Conservation (phyloP, 2,888 invertebrate genomes). For the Oxyscelio sp. region DNA sequence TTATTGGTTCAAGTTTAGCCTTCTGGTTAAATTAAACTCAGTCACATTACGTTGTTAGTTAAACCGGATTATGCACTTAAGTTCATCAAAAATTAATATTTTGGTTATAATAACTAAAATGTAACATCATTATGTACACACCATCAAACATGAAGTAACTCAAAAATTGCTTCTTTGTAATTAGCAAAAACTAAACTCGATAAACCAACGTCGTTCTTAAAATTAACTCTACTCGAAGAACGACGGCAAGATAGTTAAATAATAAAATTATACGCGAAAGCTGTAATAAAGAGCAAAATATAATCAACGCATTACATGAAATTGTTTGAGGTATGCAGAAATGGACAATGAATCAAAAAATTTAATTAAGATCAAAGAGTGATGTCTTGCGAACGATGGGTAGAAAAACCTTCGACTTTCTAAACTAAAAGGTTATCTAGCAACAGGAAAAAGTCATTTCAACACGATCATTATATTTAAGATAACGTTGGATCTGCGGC, state of each 20-base stretch:
- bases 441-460: constrained; percentile 37
- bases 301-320: constrained; percentile 30
- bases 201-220: constrained; percentile 12
- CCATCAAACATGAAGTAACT: neutral
- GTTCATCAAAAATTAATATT: constrained; percentile 48
- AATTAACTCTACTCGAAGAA: constrained; percentile 11
- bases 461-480: constrained; percentile 52
- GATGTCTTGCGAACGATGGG: neutral
- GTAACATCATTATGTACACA: neutral
- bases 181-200: constrained; percentile 23
- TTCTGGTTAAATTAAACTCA: constrained; percentile 47
- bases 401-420: constrained; percentile 23
- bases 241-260: constrained; percentile 2
- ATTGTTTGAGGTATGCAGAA: neutral
- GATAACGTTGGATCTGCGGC: constrained; percentile 29
- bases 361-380: constrained; percentile 48
- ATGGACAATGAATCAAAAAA: constrained; percentile 20
- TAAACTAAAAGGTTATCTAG: constrained; percentile 46
- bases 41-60: constrained; percentile 34
- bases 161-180: constrained; percentile 26
- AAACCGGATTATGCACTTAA: constrained; percentile 33
- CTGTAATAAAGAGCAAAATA: constrained; percentile 41
- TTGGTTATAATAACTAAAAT: constrained; percentile 13
- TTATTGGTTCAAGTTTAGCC: constrained; percentile 43
- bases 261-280: constrained; percentile 10